Percentiles rank a stretch among this genome's conserved stretches.
Conservation (phyloP, 2,113 vertebrate species). For the Embiotoca jacksoni region DNA sequence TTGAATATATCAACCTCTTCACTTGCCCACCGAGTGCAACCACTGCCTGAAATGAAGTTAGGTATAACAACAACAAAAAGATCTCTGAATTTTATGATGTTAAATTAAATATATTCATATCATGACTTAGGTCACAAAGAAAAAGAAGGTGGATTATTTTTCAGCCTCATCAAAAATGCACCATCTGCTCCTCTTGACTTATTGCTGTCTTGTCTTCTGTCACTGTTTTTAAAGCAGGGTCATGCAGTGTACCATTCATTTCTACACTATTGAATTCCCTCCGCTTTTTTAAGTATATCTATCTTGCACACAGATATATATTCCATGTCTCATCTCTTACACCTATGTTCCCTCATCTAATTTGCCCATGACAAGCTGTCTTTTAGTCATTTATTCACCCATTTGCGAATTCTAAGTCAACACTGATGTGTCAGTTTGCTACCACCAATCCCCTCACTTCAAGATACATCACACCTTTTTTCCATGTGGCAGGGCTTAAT, state of each 20-base stretch:
- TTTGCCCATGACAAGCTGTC: slow-evolving; percentile 18
- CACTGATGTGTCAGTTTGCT: slow-evolving; percentile 18
- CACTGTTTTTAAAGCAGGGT: slow-evolving; percentile 26
- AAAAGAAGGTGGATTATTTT: slow-evolving; percentile 10
- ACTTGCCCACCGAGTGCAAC: slow-evolving; percentile 28
- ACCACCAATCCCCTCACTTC: slow-evolving; percentile 33
- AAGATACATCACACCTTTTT: slow-evolving; percentile 52
- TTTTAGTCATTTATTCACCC: slow-evolving; percentile 26
- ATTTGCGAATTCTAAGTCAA: slow-evolving; percentile 46
- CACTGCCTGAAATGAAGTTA: background rate
- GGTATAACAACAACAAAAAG: background rate
- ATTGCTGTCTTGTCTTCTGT: slow-evolving; percentile 25
- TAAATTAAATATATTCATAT: slow-evolving; percentile 18
- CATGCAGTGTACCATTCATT: slow-evolving; percentile 26
- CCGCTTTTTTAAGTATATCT: background rate
- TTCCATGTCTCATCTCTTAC: slow-evolving; percentile 5
- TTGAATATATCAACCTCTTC: slow-evolving; percentile 36
- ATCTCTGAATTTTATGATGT: slow-evolving; percentile 14
- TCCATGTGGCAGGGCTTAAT: slow-evolving; percentile 42
- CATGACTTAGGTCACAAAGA: background rate
- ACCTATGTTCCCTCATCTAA: background rate
- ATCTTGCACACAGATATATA: background rate
- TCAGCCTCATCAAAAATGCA: slow-evolving; percentile 42
- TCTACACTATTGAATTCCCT: slow-evolving; percentile 12
- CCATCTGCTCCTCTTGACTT: slow-evolving; percentile 30